phyloP scores from a whole-genome alignment of 2,888 invertebrate species.

The Bimastos eiseni region DNA sequence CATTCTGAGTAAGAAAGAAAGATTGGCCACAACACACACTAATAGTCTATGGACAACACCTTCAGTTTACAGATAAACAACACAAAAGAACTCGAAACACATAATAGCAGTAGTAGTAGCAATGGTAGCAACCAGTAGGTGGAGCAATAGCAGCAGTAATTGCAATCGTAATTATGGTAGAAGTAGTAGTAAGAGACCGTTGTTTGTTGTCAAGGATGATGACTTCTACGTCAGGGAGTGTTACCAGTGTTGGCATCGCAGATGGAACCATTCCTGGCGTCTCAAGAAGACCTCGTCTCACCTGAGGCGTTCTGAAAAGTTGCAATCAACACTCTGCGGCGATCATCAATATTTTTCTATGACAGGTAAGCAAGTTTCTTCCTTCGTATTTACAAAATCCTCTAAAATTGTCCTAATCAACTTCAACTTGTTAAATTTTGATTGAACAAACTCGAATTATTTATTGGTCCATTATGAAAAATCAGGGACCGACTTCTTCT shows the following conservation, averaged over 20 bases:
- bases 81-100: not conserved
- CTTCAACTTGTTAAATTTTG: not conserved
- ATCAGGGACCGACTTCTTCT: no score
- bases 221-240: not conserved
- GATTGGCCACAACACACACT: no score
- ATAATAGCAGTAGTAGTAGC: no score
- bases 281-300: not conserved
- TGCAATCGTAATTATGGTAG: not conserved
- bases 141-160: no score
- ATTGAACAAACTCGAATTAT: not conserved
- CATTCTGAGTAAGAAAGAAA: not conserved
- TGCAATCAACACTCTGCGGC: not conserved
- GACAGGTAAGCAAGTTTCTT: no score
- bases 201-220: slow-evolving; percentile 16
- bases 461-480: not conserved
- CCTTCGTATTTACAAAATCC: not conserved
- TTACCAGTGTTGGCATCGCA: not conserved
- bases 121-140: no score
- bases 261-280: not conserved
- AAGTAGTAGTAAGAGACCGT: not conserved
- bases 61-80: no score
- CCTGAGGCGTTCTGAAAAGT: not conserved
- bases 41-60: not conserved
- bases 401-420: not conserved
- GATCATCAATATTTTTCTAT: not conserved